Conservation (phyloP, 2,888 invertebrate species). For the Anagyrus pseudococci region DNA sequence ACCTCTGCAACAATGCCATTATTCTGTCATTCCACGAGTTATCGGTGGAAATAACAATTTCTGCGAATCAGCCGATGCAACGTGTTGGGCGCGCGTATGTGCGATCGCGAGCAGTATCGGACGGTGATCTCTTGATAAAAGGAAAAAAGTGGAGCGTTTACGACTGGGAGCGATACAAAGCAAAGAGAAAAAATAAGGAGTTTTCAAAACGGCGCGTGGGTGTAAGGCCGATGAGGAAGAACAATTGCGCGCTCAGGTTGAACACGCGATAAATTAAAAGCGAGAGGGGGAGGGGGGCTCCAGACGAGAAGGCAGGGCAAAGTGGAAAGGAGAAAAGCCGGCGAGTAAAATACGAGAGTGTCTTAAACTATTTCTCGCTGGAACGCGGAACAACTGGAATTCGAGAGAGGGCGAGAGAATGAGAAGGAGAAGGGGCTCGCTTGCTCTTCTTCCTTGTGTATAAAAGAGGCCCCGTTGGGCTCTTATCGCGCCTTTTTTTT, state of each 20-base stretch:
- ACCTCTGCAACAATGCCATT: constrained; percentile 17
- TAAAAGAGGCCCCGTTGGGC: too few relatives aligned
- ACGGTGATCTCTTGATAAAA: too few relatives aligned
- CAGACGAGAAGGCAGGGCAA: neutral
- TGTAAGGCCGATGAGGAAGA: neutral
- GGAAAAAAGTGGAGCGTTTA: too few relatives aligned
- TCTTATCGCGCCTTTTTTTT: too few relatives aligned
- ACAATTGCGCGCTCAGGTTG: neutral
- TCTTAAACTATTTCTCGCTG: constrained; percentile 6
- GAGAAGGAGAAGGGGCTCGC: too few relatives aligned
- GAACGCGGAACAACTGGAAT: constrained; percentile 21
- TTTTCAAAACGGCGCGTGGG: neutral
- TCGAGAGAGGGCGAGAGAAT: constrained; percentile 7
- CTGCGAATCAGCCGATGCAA: neutral
- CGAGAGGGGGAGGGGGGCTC: neutral
- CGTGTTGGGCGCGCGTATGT: too few relatives aligned
- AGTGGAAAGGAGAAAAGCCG: too few relatives aligned
- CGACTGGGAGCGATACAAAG: too few relatives aligned
- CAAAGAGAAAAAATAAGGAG: too few relatives aligned
- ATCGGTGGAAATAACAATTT: constrained; percentile 9
- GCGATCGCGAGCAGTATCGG: too few relatives aligned
- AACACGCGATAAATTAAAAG: constrained; percentile 20
- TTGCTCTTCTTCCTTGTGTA: too few relatives aligned
- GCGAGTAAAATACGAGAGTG: constrained; percentile 19
- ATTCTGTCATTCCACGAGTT: constrained; percentile 23